Evolutionary conservation across 1,140 invertebrate species (phyloP).

Genomic region (Thrips palmi): DNA sequence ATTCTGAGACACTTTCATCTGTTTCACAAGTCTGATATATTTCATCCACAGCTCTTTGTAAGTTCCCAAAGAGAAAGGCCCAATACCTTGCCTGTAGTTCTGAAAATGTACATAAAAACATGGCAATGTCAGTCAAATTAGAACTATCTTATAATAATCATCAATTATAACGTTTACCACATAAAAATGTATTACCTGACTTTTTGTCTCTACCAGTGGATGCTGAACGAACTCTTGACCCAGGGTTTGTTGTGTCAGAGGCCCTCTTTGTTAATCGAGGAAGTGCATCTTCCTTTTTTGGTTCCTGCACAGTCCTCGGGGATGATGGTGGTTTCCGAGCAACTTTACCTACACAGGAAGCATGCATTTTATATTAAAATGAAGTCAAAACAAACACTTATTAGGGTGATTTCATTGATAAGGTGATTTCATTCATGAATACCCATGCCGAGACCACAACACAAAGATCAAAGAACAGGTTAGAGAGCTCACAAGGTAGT

Average conservation of each 20-base stretch:
- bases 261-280: constrained; percentile 13
- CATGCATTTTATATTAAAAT: constrained; percentile 7
- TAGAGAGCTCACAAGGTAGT: no score
- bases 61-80: constrained; percentile 86
- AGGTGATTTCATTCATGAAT: no score
- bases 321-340: constrained; percentile 41
- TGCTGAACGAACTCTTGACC: constrained; percentile 50
- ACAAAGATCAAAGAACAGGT: no score
- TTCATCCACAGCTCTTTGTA: constrained; percentile 70
- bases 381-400: constrained; percentile 1
- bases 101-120: constrained; percentile 17
- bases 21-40: constrained; percentile 43
- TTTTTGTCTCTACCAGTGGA: constrained; percentile 73
- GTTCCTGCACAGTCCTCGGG: constrained; percentile 20
- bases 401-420: constrained; percentile 2
- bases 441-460: no score
- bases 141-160: not conserved
- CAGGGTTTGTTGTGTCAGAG: constrained; percentile 22
- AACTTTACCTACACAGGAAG: constrained; percentile 25
- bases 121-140: not conserved
- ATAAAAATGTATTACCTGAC: constrained; percentile 28
- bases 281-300: constrained; percentile 12
- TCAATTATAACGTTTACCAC: not conserved
- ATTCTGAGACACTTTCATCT: constrained; percentile 40
- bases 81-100: constrained; percentile 82